These are phyloP conservation scores for Capromys pilorides DNA, from an alignment of 2,797 vertebrate genomes.

Conservation along the genomic window DNA sequence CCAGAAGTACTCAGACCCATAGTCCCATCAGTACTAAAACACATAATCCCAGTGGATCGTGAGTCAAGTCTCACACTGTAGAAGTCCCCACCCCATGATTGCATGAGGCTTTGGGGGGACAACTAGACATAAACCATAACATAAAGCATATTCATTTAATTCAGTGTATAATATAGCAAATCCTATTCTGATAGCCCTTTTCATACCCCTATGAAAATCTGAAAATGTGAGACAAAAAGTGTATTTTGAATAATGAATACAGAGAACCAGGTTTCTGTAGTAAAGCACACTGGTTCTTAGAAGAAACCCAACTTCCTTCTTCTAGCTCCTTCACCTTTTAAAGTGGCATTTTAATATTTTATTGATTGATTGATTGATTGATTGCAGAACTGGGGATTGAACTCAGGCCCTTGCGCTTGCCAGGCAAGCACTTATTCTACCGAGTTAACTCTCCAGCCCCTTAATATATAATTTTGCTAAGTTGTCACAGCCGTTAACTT, in stretches of 20 bases:
- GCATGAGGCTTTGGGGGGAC: no score
- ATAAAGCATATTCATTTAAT: slow-evolving; percentile 77
- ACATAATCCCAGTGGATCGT: no score
- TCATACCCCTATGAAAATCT: slow-evolving; percentile 66
- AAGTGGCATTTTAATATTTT: no score
- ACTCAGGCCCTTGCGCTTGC: no score
- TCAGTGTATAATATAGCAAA: slow-evolving; percentile 62
- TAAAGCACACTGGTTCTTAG: slow-evolving; percentile 55
- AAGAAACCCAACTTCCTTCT: slow-evolving; percentile 14
- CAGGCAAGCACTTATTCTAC: no score
- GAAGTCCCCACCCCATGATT: no score
- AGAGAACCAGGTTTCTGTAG: slow-evolving; percentile 52
- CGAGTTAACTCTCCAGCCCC: neutral
- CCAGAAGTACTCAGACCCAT: no score
- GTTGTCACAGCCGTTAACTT: slow-evolving; percentile 55
- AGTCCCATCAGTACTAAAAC: no score
- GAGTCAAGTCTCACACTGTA: no score
- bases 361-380: no score
- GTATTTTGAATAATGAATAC: slow-evolving; percentile 63
- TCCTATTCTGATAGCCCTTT: slow-evolving; percentile 73
- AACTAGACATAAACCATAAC: no score
- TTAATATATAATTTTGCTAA: slow-evolving; percentile 56
- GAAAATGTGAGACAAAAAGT: slow-evolving; percentile 58
- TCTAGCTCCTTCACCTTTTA: neutral
- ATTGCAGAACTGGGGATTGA: no score